These are phyloP conservation scores for Thyatira batis DNA, from an alignment of 2,888 invertebrate species.

Conservation along the genomic window DNA sequence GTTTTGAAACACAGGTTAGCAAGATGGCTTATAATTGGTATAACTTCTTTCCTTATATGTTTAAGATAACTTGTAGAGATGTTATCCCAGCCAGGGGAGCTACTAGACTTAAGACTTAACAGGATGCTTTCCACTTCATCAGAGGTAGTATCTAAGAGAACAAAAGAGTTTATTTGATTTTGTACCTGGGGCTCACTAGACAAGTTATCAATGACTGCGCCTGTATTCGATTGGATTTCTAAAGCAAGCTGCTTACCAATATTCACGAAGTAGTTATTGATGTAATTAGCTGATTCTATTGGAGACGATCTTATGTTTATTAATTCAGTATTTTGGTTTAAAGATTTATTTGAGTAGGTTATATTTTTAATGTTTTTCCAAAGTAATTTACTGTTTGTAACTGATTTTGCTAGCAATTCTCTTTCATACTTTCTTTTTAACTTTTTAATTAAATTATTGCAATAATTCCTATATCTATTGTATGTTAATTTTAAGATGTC, in stretches of 20 bases:
- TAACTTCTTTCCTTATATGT: too few relatives aligned
- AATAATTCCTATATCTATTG: too few relatives aligned
- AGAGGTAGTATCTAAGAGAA: conserved; percentile 2
- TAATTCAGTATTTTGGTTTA: background rate
- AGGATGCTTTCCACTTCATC: conserved; percentile 2
- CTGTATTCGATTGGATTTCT: background rate
- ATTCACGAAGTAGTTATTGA: too few relatives aligned
- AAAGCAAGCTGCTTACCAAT: background rate
- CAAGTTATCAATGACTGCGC: background rate
- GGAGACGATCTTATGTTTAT: too few relatives aligned
- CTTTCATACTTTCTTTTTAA: conserved; percentile 4
- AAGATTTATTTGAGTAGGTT: background rate
- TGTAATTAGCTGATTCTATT: too few relatives aligned
- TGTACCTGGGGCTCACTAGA: too few relatives aligned
- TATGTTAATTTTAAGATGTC: conserved; percentile 1
- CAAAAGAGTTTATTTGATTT: conserved; percentile 5
- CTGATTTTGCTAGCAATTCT: background rate
- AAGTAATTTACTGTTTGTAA: background rate
- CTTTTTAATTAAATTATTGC: background rate
- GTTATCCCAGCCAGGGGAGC: background rate
- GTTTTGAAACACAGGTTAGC: too few relatives aligned
- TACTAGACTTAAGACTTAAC: conserved; percentile 3
- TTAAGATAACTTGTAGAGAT: too few relatives aligned
- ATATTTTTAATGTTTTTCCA: conserved; percentile 4
- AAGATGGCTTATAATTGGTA: too few relatives aligned